Conservation (phyloP, 2,797 vertebrate species). For the Peromyscus nudipes region DNA sequence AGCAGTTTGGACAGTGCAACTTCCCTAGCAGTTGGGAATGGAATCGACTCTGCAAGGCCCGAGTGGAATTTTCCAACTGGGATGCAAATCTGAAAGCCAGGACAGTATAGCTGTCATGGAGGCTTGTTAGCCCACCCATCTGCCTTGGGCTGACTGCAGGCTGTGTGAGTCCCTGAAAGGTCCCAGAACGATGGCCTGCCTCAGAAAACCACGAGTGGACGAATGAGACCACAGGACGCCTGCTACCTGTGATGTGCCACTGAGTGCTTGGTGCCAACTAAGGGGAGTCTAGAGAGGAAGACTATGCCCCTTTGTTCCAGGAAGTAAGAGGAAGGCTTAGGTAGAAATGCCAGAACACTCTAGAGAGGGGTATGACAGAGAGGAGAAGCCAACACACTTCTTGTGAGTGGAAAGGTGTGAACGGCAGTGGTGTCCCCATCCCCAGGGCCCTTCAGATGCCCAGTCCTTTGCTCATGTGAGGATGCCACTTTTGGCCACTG, state of each 20-base stretch:
- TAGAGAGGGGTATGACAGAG: not conserved
- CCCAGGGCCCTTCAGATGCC: not conserved
- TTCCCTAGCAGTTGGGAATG: slow-evolving; percentile 4
- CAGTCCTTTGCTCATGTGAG: no score
- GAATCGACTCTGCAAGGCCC: not conserved
- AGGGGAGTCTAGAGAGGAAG: not conserved
- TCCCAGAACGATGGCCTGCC: not conserved
- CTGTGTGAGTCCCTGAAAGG: not conserved
- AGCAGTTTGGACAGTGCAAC: slow-evolving; percentile 41
- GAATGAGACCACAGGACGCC: not conserved
- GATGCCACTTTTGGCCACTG: not conserved
- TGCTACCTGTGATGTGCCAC: not conserved
- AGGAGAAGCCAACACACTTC: not conserved
- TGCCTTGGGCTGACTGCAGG: not conserved
- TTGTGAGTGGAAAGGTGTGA: not conserved
- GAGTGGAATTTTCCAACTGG: slow-evolving; percentile 70
- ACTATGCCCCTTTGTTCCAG: not conserved
- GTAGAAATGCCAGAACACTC: slow-evolving; percentile 3
- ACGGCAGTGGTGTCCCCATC: rapidly evolving
- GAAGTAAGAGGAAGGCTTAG: not conserved
- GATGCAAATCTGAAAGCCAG: not conserved
- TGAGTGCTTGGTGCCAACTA: not conserved
- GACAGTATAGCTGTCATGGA: not conserved
- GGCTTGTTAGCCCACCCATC: not conserved
- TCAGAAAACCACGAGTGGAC: not conserved